Conservation (phyloP, 2,888 invertebrate genomes). For the Rotaria magnacalcarata region DNA sequence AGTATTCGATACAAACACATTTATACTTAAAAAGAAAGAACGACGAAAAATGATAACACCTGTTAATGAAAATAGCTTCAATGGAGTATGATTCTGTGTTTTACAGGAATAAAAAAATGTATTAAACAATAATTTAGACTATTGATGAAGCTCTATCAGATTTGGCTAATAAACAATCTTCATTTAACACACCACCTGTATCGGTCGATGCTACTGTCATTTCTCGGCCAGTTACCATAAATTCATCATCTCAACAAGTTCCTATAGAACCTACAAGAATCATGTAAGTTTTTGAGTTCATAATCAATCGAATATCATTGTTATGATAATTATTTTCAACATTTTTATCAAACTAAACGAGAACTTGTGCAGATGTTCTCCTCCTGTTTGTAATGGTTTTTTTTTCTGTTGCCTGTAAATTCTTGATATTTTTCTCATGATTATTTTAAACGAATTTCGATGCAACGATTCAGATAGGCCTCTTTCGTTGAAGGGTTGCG, state of each 20-base stretch:
- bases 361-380: no score
- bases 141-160: neutral
- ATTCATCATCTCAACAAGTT: neutral
- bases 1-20: slow-evolving; percentile 25
- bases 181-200: neutral
- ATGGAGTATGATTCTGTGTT: neutral
- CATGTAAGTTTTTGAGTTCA: neutral
- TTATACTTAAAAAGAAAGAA: slow-evolving; percentile 22
- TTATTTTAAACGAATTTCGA: no score
- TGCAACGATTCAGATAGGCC: no score
- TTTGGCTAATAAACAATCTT: neutral
- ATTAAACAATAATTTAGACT: neutral
- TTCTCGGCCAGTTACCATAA: neutral
- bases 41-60: slow-evolving; percentile 1
- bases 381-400: no score
- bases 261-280: neutral
- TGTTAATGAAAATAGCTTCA: neutral
- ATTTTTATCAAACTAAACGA: no score
- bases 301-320: no score
- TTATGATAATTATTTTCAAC: no score
- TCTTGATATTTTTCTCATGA: no score
- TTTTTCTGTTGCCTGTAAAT: no score
- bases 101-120: neutral
- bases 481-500: no score
- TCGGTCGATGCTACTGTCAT: neutral